Conservation (phyloP, 2,113 vertebrate species). For the Phainopepla nitens region DNA sequence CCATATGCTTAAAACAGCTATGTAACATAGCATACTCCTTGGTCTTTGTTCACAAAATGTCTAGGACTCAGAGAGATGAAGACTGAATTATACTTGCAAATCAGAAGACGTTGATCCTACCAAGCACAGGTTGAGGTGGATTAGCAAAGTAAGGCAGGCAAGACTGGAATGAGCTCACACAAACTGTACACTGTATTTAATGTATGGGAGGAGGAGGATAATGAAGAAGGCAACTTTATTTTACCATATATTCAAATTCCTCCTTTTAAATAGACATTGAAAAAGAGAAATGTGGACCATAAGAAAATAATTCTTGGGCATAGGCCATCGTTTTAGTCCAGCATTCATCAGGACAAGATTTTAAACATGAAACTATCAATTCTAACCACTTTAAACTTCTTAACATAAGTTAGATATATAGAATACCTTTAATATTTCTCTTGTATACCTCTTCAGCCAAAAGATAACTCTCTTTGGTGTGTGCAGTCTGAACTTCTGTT, state of each 20-base stretch:
- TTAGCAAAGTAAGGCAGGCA: conserved; percentile 72
- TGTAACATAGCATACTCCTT: conserved; percentile 71
- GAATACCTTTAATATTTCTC: conserved; percentile 74
- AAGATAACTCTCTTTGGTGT: conserved; percentile 43
- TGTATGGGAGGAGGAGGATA: not conserved
- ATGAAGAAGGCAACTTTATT: conserved; percentile 10
- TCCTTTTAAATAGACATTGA: not conserved
- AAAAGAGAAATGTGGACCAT: not conserved
- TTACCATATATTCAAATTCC: not conserved
- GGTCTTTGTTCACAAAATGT: conserved; percentile 80
- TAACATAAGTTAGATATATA: conserved; percentile 1
- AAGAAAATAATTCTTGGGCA: conserved; percentile 4
- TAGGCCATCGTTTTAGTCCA: not conserved
- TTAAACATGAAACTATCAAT: conserved; percentile 6
- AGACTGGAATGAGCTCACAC: conserved; percentile 54
- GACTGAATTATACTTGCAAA: conserved; percentile 80
- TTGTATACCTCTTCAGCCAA: conserved; percentile 20
- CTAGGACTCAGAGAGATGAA: conserved; percentile 74
- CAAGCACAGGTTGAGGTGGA: conserved; percentile 72
- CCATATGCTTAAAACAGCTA: conserved; percentile 80
- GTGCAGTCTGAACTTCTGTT: conserved; percentile 14
- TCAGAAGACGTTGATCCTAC: conserved; percentile 73
- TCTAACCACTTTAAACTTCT: not conserved
- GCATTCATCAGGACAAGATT: not conserved
- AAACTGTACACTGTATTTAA: not conserved